Percentiles rank a stretch among this genome's conserved stretches.
Conservation (phyloP, 2,888 invertebrate species). For the Perithous albicinctus region DNA sequence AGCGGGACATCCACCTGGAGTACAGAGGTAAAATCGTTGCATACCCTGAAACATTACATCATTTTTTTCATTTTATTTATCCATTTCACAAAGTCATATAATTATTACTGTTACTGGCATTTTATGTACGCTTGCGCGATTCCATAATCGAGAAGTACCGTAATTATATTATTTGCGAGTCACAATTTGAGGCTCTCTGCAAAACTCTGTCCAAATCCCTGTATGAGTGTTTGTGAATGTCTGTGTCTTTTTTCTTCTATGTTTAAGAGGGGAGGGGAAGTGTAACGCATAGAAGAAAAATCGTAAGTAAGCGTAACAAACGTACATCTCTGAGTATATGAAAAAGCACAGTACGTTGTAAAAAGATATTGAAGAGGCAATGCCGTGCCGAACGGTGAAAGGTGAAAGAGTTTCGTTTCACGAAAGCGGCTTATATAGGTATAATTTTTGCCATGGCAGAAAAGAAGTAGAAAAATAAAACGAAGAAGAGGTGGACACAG, state of each 20-base stretch:
- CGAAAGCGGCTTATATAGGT: constrained; percentile 41
- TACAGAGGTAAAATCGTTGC: constrained; percentile 62
- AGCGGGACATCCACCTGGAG: constrained; percentile 92
- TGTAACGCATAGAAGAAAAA: too few species aligned
- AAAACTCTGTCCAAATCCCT: too few species aligned
- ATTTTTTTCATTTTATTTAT: background rate
- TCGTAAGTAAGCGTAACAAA: background rate
- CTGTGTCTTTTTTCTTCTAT: too few species aligned
- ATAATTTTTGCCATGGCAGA: background rate
- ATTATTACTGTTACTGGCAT: too few species aligned
- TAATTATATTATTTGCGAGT: too few species aligned
- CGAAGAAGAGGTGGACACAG: background rate
- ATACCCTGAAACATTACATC: constrained; percentile 56
- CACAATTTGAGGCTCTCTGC: too few species aligned
- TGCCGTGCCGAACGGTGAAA: constrained; percentile 47
- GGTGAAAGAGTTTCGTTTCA: constrained; percentile 55
- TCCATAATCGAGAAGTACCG: too few species aligned
- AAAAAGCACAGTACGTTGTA: constrained; percentile 26
- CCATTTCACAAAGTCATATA: background rate
- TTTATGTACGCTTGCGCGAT: too few species aligned
- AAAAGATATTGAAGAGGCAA: constrained; percentile 41
- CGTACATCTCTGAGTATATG: background rate
- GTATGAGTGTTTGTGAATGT: too few species aligned
- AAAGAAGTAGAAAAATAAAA: constrained; percentile 13
- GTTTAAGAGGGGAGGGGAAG: too few species aligned